phyloP scores from a whole-genome alignment of 2,113 vertebrate species.

The Tetrax tetrax region DNA sequence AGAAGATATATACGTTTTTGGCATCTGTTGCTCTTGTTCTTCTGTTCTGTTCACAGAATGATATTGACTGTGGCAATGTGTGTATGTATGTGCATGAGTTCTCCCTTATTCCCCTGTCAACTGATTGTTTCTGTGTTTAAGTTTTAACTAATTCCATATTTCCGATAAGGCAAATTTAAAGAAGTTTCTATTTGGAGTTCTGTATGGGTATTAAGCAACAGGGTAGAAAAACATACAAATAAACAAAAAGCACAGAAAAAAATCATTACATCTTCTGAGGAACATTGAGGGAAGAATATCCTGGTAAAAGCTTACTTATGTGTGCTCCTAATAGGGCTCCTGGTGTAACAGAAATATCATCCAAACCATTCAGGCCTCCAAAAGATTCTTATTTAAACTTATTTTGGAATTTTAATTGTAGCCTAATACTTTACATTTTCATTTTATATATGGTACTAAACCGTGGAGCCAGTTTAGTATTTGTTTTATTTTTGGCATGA shows the following conservation, averaged over 20 bases:
- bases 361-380: neutral
- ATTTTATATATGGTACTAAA: neutral
- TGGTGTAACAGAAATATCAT: neutral
- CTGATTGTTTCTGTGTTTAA: neutral
- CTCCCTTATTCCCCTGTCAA: neutral
- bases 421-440: neutral
- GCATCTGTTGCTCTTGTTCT: neutral
- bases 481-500: neutral
- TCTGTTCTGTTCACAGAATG: neutral
- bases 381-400: neutral
- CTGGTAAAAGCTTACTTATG: neutral
- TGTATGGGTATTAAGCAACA: neutral
- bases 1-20: neutral
- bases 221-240: neutral
- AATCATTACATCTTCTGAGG: neutral
- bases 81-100: neutral
- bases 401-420: neutral
- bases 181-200: neutral
- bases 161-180: neutral
- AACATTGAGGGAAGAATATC: neutral
- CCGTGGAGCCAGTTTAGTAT: neutral
- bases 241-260: neutral
- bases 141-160: neutral
- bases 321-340: neutral
- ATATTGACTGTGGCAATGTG: neutral